A percentile compares a stretch with the other conserved stretches of the same genome.
Evolutionary conservation across 2,888 invertebrate genomes (phyloP).

Genomic region (Agrochola macilenta): DNA sequence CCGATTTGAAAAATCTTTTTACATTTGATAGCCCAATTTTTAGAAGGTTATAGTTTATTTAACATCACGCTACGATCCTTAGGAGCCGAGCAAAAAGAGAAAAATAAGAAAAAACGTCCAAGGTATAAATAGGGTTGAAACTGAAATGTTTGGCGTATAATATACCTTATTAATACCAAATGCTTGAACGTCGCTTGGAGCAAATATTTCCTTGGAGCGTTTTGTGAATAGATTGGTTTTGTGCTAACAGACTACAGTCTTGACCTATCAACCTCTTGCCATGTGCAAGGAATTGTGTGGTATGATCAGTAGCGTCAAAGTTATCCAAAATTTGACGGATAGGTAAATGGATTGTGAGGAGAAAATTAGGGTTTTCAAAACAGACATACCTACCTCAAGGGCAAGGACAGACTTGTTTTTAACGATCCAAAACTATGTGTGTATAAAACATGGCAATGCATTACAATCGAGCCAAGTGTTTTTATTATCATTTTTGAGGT

Average conservation of each 20-base stretch:
- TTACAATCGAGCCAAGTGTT: constrained; percentile 40
- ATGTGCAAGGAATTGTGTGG: background rate
- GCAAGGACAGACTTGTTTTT: constrained; percentile 1
- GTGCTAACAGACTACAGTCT: background rate
- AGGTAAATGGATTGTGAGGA: background rate
- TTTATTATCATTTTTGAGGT: constrained; percentile 52
- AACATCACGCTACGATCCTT: background rate
- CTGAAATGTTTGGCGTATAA: background rate
- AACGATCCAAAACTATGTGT: constrained; percentile 24
- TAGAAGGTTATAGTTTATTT: no score
- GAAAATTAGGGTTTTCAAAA: background rate
- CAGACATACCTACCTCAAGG: no score
- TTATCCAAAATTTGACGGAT: background rate
- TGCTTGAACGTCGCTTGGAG: background rate
- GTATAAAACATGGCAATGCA: constrained; percentile 38
- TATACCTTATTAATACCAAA: background rate
- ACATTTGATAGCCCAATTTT: no score
- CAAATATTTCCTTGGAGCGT: background rate
- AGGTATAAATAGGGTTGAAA: background rate
- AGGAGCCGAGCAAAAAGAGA: background rate
- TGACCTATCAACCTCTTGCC: background rate
- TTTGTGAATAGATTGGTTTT: background rate
- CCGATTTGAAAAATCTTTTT: no score
- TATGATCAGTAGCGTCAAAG: background rate
- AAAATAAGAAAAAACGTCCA: background rate